Evolutionary conservation across 1,140 invertebrate species (phyloP).

Genomic region (Zaprionus tsacasi): DNA sequence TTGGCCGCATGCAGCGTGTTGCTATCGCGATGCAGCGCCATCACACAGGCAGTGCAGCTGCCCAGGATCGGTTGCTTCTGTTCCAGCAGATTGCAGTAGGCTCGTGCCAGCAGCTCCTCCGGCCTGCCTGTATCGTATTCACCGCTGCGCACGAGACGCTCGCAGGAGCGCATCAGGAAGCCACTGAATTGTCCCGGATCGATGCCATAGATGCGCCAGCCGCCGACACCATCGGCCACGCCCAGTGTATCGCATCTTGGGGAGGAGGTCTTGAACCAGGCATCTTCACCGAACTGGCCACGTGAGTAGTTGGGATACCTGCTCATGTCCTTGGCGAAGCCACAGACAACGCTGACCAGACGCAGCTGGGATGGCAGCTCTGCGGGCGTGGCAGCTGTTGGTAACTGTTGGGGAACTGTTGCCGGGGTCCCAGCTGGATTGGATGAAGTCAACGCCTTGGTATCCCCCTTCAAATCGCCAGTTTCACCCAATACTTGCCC

Average conservation of each 20-base stretch:
- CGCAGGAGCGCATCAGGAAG: conserved; percentile 58
- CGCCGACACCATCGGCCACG: conserved; percentile 66
- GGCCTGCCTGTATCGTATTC: conserved; percentile 27
- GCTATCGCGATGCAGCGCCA: conserved; percentile 94
- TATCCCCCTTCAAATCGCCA: too few species aligned
- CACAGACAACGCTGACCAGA: conserved; percentile 52
- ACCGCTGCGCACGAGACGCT: conserved; percentile 18
- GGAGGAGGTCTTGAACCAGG: conserved; percentile 52
- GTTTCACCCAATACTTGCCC: neutral
- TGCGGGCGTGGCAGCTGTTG: too few species aligned
- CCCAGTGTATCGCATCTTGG: conserved; percentile 37
- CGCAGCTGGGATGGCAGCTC: neutral
- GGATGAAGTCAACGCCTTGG: too few species aligned
- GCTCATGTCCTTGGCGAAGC: conserved; percentile 53
- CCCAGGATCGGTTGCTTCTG: conserved; percentile 85
- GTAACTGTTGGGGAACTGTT: too few species aligned
- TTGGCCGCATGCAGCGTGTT: conserved; percentile 96
- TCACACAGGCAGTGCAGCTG: conserved; percentile 85
- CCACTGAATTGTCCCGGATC: conserved; percentile 59
- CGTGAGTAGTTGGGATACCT: conserved; percentile 15
- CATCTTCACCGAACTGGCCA: conserved; percentile 65
- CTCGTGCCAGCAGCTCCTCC: conserved; percentile 38
- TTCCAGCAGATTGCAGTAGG: conserved; percentile 84
- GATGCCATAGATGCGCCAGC: conserved; percentile 56
- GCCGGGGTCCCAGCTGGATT: too few species aligned